Evolutionary conservation across 2,113 vertebrate species (phyloP).

Genomic region (Herpailurus yagouaroundi): DNA sequence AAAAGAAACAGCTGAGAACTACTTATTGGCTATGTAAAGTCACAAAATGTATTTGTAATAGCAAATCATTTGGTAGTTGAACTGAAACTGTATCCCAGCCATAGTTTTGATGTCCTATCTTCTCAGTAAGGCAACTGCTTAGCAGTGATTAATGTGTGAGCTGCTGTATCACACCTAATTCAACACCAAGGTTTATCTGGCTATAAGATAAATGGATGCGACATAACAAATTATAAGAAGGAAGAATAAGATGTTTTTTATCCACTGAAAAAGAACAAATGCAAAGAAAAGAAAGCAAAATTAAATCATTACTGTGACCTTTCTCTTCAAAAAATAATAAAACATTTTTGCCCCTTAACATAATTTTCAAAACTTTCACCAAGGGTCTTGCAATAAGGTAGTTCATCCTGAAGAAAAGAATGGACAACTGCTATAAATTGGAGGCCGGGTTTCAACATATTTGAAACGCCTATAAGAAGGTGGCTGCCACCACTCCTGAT

Average conservation of each 20-base stretch:
- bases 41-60: background rate
- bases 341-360: background rate
- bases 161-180: constrained; percentile 22
- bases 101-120: background rate
- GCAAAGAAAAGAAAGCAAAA: constrained; percentile 17
- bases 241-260: constrained; percentile 24
- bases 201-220: constrained; percentile 32
- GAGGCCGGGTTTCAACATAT: background rate
- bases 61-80: background rate
- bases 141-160: constrained; percentile 43
- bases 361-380: constrained; percentile 3
- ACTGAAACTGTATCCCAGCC: background rate
- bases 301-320: background rate
- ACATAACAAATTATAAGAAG: constrained; percentile 42
- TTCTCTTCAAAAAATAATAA: constrained; percentile 26
- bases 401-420: background rate
- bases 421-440: background rate
- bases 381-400: constrained; percentile 2
- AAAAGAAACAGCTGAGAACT: background rate
- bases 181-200: constrained; percentile 47
- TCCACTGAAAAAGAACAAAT: constrained; percentile 27
- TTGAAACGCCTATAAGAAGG: constrained; percentile 13
- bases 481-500: background rate
- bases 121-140: constrained; percentile 38
- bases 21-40: background rate